Conservation (phyloP, 1,140 invertebrate genomes). For the Probaryconus sp. region DNA sequence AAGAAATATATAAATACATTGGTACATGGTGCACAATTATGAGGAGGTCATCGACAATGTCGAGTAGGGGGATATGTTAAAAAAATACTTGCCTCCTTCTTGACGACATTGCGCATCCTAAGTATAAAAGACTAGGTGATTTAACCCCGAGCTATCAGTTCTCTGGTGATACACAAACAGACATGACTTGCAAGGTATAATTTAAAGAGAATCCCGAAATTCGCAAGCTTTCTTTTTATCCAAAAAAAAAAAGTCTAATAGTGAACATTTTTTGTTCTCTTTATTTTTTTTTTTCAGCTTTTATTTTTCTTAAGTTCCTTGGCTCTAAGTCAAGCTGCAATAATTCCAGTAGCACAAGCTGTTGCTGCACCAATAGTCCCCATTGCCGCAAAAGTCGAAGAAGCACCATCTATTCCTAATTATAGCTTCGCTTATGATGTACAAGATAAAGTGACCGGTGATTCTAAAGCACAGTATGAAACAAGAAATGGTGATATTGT, state of each 20-base stretch:
- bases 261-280: too few species aligned
- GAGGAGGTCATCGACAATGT: slow-evolving; percentile 66
- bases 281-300: slow-evolving; percentile 64
- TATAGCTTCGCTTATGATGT: slow-evolving; percentile 76
- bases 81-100: slow-evolving; percentile 59
- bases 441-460: slow-evolving; percentile 78
- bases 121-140: slow-evolving; percentile 76
- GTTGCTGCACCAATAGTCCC: slow-evolving; percentile 25
- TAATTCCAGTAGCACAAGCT: slow-evolving; percentile 62
- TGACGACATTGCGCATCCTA: slow-evolving; percentile 59
- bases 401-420: slow-evolving; percentile 67
- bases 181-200: slow-evolving; percentile 74
- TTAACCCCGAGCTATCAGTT: slow-evolving; percentile 74
- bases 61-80: slow-evolving; percentile 65
- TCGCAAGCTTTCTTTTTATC: too few species aligned
- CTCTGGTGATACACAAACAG: slow-evolving; percentile 66
- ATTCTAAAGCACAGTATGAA: slow-evolving; percentile 83
- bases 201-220: too few species aligned
- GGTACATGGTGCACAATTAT: slow-evolving; percentile 68
- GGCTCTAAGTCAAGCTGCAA: slow-evolving; percentile 55
- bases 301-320: slow-evolving; percentile 65
- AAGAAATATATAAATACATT: slow-evolving; percentile 72
- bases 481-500: slow-evolving; percentile 81
- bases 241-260: too few species aligned
- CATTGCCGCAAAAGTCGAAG: slow-evolving; percentile 64